Conservation (phyloP, 2,888 invertebrate species). For the Mayetiola destructor region DNA sequence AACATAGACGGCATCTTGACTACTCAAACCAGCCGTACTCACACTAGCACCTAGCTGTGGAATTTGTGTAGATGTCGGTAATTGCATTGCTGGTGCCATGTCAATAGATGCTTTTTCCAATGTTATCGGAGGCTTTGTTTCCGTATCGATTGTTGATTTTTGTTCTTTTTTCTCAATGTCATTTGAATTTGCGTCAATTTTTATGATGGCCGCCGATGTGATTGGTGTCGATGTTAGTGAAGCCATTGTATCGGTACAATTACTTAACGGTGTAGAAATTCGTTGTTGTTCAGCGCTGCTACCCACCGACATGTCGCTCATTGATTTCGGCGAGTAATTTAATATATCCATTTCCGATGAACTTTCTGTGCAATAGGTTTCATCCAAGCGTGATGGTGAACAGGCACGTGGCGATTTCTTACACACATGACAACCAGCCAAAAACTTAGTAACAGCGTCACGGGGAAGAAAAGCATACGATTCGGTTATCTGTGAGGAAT, state of each 20-base stretch:
- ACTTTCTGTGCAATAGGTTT: conserved; percentile 28
- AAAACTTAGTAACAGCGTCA: conserved; percentile 90
- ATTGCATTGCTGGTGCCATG: background rate
- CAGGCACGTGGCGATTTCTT: conserved; percentile 26
- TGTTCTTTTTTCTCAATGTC: background rate
- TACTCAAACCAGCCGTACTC: background rate
- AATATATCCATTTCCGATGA: conserved; percentile 30
- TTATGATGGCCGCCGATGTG: conserved; percentile 15
- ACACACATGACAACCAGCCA: conserved; percentile 88
- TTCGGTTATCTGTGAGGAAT: conserved; percentile 74
- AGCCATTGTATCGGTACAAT: background rate
- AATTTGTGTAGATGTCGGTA: background rate
- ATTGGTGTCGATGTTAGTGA: background rate
- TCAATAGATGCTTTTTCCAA: background rate
- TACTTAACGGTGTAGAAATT: background rate
- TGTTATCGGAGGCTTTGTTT: background rate
- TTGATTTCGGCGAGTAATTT: background rate
- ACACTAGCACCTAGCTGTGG: background rate
- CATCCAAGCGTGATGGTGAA: conserved; percentile 27
- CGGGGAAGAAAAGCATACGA: conserved; percentile 90
- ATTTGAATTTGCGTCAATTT: conserved; percentile 9
- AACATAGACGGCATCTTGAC: background rate
- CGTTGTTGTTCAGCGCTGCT: background rate
- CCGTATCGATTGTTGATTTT: background rate
- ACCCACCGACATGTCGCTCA: background rate